Evolutionary conservation across 2,113 vertebrate genomes (phyloP), one percentile per base, ranked within the genome.

Genomic region (Coptodon rendalli): DNA sequence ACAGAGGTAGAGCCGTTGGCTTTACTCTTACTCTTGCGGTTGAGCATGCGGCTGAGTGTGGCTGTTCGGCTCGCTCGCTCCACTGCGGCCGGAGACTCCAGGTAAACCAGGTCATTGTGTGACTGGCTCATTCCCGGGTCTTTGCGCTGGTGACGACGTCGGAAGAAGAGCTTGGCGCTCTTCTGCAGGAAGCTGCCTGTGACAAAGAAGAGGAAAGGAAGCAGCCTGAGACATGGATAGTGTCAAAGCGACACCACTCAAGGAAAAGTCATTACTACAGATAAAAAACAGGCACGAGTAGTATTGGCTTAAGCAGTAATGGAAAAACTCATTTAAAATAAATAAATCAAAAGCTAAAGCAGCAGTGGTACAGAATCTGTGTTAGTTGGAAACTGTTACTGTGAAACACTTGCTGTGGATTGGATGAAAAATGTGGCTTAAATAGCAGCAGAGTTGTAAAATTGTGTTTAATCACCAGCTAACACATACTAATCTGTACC

Each of bases 61-160:
- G 94, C 96, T 1, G 97, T 97, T 66, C 97, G 97, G 94, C 96
- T 97, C 89, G 94, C 97, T 1, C 95, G 76, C 66, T 97, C 97
- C 87, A 97, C 97, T 0, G 95, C 45, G 16, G 95, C 66, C 0
- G 97, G 96, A 84, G 97, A 97, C 94, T 99, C 97, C 90, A 99
- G 94, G 96, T 98, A 98, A 73, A 97, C 97, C 56, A 99, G 97
- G 95, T 99, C 98, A 0, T 98, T 99, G 95, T 99, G 98, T 0
- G 99, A 99, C 90, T 99, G 98, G 96, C 98, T 99, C 98, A 99
- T 97, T 13, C 98, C 97, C 0, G 98, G 98, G 31, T 98, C 98
- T 91, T 99, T 99, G 93, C 98, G 97, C 89, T 97, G 98, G 84
- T 98, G 98, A 8, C 98, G 95, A 57, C 98, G 96, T 5, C 97